Conservation (phyloP, 1,140 invertebrate species). For the Monomorium pharaonis region DNA sequence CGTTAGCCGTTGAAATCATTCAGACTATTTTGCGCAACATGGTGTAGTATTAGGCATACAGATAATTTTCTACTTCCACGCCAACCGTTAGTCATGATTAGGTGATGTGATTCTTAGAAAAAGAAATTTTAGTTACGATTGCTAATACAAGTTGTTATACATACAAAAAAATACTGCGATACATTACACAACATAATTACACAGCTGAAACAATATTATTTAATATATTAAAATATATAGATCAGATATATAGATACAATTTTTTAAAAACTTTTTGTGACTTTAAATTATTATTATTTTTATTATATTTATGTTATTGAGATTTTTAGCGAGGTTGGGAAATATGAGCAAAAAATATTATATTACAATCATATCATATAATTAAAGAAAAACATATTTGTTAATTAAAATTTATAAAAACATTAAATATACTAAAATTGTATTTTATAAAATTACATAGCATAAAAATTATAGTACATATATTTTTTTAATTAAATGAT, state of each 20-base stretch:
- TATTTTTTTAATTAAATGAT: background rate
- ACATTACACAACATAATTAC: background rate
- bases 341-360: background rate
- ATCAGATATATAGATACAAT: background rate
- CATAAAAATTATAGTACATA: background rate
- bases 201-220: background rate
- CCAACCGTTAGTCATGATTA: background rate
- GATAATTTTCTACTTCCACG: conserved; percentile 19
- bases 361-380: background rate
- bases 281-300: background rate
- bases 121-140: background rate
- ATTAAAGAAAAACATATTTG: background rate
- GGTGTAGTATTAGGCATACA: conserved; percentile 32
- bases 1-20: conserved; percentile 73
- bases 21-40: conserved; percentile 65
- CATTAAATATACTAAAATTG: background rate
- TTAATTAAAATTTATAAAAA: background rate
- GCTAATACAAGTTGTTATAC: background rate
- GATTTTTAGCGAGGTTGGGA: background rate
- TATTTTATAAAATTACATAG: background rate
- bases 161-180: background rate
- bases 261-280: background rate
- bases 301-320: background rate
- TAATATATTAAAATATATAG: background rate
- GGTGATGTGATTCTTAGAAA: background rate